Evolutionary conservation across 2,113 vertebrate genomes (phyloP).

Genomic region (Eudyptes chrysolophus): DNA sequence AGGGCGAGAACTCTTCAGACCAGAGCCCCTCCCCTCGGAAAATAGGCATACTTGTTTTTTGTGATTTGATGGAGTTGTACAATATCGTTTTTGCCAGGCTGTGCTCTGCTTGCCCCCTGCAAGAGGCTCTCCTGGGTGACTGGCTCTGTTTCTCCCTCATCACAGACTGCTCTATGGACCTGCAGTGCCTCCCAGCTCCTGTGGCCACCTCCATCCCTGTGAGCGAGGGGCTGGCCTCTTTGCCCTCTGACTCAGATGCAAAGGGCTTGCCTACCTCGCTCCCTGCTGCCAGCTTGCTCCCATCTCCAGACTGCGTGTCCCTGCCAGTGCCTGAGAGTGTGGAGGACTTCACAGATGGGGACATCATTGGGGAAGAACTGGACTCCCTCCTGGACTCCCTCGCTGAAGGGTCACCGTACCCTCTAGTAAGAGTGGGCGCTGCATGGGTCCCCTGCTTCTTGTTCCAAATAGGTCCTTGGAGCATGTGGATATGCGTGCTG

Average conservation of each 20-base stretch:
- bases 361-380: constrained; percentile 89
- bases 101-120: neutral
- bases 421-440: constrained; percentile 71
- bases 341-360: constrained; percentile 81
- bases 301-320: constrained; percentile 73
- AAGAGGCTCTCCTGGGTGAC: constrained; percentile 9
- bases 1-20: neutral
- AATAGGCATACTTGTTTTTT: neutral
- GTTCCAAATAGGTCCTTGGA: neutral
- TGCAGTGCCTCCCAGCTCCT: constrained; percentile 71
- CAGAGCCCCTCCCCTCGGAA: neutral
- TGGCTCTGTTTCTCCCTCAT: constrained; percentile 2
- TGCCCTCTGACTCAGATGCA: constrained; percentile 59
- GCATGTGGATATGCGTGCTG: neutral
- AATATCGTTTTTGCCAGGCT: neutral
- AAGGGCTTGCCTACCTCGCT: constrained; percentile 66
- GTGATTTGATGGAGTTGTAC: neutral
- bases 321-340: constrained; percentile 75
- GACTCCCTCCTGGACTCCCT: constrained; percentile 88
- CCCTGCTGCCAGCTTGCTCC: constrained; percentile 77
- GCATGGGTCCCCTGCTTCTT: neutral
- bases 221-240: constrained; percentile 74
- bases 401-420: constrained; percentile 60
- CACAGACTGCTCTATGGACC: constrained; percentile 73
- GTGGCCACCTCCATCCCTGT: constrained; percentile 70